A percentile compares a stretch with the other conserved stretches of the same genome.
Conservation (phyloP, 2,888 invertebrate genomes). For the Megamerina dolium region DNA sequence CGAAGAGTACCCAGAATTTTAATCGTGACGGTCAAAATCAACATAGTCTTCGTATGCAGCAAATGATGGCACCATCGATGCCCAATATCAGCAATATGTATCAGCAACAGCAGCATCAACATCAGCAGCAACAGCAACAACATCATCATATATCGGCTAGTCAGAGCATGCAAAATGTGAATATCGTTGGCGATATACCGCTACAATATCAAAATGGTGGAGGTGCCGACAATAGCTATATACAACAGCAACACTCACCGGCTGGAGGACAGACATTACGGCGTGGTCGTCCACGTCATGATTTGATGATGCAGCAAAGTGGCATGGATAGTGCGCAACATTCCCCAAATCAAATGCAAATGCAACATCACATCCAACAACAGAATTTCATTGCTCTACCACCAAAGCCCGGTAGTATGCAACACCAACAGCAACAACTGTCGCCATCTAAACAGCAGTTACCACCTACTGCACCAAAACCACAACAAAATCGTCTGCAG, state of each 20-base stretch:
- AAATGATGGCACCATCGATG: conserved; percentile 50
- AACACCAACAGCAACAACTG: conserved; percentile 25
- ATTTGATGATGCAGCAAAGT: conserved; percentile 21
- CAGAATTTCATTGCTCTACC: conserved; percentile 38
- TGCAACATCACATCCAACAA: conserved; percentile 46
- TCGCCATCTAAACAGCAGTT: conserved; percentile 31
- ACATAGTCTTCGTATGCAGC: conserved; percentile 45
- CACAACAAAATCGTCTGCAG: conserved; percentile 25
- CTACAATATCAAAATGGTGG: conserved; percentile 28
- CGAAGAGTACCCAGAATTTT: conserved; percentile 40
- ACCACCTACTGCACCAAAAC: conserved; percentile 25
- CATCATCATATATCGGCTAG: conserved; percentile 38
- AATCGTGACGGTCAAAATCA: conserved; percentile 37
- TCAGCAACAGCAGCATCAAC: conserved; percentile 36
- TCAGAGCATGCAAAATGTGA: conserved; percentile 50
- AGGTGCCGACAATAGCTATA: conserved; percentile 5
- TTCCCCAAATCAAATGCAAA: conserved; percentile 57
- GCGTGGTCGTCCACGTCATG: conserved; percentile 31
- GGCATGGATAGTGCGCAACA: conserved; percentile 20
- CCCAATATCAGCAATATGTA: conserved; percentile 48
- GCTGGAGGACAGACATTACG: conserved; percentile 24
- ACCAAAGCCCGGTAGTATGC: conserved; percentile 34
- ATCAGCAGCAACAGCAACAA: conserved; percentile 29
- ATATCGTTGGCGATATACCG: conserved; percentile 21
- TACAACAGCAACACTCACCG: conserved; percentile 25